A percentile compares a stretch with the other conserved stretches of the same genome.
These are phyloP conservation scores for Pseudanteris insignis DNA, from an alignment of 2,888 invertebrate species.

Conservation along the genomic window DNA sequence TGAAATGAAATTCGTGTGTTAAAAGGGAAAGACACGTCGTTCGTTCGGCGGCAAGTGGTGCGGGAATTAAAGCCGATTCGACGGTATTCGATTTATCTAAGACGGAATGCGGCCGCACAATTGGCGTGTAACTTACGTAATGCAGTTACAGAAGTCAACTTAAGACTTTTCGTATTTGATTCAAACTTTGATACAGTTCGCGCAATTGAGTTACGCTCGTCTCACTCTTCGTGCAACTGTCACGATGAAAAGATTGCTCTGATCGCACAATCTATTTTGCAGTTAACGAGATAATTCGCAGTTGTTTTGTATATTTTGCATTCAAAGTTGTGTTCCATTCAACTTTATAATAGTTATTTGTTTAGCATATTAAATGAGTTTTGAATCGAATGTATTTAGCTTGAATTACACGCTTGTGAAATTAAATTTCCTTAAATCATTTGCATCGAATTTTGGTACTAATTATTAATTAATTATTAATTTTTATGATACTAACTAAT, in stretches of 20 bases:
- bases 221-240: conserved; percentile 3
- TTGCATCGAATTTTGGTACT: too few relatives aligned
- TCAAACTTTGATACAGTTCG: conserved; percentile 13
- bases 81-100: conserved; percentile 15
- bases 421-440: too few relatives aligned
- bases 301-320: too few relatives aligned
- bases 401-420: too few relatives aligned
- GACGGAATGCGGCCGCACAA: conserved; percentile 7
- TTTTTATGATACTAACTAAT: too few relatives aligned
- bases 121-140: conserved; percentile 20
- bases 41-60: conserved; percentile 11
- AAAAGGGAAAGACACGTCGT: conserved; percentile 15
- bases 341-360: too few relatives aligned
- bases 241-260: conserved; percentile 1
- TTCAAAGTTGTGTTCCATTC: too few relatives aligned
- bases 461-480: too few relatives aligned
- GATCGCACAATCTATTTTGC: not conserved
- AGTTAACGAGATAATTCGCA: not conserved
- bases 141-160: conserved; percentile 18
- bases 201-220: conserved; percentile 11
- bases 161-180: conserved; percentile 26
- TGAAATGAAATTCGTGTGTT: conserved; percentile 17
- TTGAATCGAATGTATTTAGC: too few relatives aligned
- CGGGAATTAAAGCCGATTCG: conserved; percentile 9
- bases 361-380: too few relatives aligned